Base-by-base conservation (phyloP, 1,140 invertebrate genomes). In the Drosophila navojoa region DNA sequence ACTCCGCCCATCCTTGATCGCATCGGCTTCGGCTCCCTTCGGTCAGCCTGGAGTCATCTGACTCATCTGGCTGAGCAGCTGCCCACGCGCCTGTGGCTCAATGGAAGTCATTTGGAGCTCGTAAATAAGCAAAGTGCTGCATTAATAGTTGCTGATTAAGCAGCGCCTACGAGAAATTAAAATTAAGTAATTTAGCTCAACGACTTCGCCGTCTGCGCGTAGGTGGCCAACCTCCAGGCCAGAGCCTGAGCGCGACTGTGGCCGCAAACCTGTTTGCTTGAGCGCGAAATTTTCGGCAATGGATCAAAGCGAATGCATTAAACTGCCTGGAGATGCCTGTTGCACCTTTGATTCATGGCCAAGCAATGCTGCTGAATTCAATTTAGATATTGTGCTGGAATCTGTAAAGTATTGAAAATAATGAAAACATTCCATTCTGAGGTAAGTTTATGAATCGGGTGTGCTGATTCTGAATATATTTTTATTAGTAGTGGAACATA, bases 71-170 rank as follows among this genome's bases (percentile, higher is more conserved):
- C 25, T 53, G 29, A 35, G 49, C 16, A 50, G 45, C 44, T 57
- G 55, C 79, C 73, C 79, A 79, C 77, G 71, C 58, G 42, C 6
- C 44, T 52, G 11, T 2, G 50, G n/a, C 79, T 81, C 79, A 81
- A 81, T 81, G 79, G 80, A 54, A 61, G 50, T 85, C 81, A 85
- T 85, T 85, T 85, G 75, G 60, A 71, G 67, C 35, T 86, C 81
- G 81, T 85, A 85, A 85, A 85, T 85, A 85, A 86, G 70, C 67
- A 71, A 54, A 81, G 79, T 78, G 81, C 70, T 75, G 72, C 80
- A 84, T 84, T 82, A 82, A 82, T 82, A 82, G 80, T 76, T 82
- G 80, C 80, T 84, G 80, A 82, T 82, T 82, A 82, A 76, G 81
- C 78, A 73, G 79, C 79, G 75, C 81, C 81, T 80, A 86, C 81